These are phyloP conservation scores for Epicauta chinensis DNA, from an alignment of 1,140 invertebrate species.

Conservation along the genomic window DNA sequence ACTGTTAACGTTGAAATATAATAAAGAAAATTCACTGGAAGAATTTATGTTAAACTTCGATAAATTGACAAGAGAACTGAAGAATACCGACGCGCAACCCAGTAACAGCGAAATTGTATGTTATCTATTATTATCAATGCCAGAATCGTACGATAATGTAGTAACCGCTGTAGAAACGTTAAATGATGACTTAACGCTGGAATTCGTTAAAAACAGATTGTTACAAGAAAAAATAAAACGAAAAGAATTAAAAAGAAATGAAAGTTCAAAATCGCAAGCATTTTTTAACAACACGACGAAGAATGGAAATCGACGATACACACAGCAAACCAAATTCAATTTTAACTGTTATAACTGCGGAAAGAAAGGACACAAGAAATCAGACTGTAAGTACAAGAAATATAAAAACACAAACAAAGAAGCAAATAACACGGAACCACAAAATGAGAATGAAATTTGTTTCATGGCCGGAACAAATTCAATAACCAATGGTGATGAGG, in stretches of 20 bases:
- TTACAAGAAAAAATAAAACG: neutral
- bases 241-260: neutral
- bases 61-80: constrained; percentile 14
- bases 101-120: constrained; percentile 30
- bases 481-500: neutral
- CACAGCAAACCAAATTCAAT: neutral
- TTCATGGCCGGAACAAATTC: neutral
- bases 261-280: too few species aligned
- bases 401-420: neutral
- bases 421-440: neutral
- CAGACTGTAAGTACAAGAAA: neutral
- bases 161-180: constrained; percentile 43
- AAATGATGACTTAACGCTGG: constrained; percentile 31
- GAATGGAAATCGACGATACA: neutral
- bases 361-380: neutral
- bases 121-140: constrained; percentile 40
- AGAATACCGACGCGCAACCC: constrained; percentile 15
- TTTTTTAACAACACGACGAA: neutral
- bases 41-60: constrained; percentile 1
- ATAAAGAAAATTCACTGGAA: neutral
- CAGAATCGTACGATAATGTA: constrained; percentile 37
- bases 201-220: neutral
- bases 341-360: constrained; percentile 3
- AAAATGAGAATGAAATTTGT: neutral
- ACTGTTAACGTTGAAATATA: neutral